phyloP scores from a whole-genome alignment of 2,113 vertebrate genomes.

The Monopterus albus region DNA sequence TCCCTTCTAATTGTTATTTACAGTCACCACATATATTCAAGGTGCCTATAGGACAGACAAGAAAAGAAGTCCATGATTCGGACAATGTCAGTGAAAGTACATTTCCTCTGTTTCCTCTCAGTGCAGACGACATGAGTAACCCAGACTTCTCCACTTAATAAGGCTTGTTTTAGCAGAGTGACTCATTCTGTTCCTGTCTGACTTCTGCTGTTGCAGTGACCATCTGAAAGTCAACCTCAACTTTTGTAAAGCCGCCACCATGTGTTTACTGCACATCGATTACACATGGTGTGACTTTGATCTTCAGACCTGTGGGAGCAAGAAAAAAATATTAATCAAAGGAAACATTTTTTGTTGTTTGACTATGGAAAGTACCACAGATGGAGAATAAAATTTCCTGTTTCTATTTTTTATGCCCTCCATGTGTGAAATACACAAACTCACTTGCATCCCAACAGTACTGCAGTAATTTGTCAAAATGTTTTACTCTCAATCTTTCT shows the following conservation, averaged over 20 bases:
- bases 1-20: constrained; percentile 9
- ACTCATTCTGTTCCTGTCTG: constrained; percentile 67
- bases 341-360: constrained; percentile 46
- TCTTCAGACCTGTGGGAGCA: constrained; percentile 45
- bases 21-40: too few relatives aligned
- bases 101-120: constrained; percentile 43
- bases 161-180: constrained; percentile 48
- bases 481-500: neutral
- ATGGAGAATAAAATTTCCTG: constrained; percentile 6
- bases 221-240: constrained; percentile 54
- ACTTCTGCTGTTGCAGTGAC: constrained; percentile 44
- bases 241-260: constrained; percentile 48
- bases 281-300: constrained; percentile 57
- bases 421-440: constrained; percentile 1
- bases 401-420: neutral
- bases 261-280: constrained; percentile 56
- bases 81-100: constrained; percentile 16
- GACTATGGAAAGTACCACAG: constrained; percentile 29
- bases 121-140: constrained; percentile 8
- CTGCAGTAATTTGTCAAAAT: neutral
- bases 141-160: constrained; percentile 39
- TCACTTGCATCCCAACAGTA: neutral
- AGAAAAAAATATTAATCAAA: constrained; percentile 47
- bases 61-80: constrained; percentile 14
- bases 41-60: constrained; percentile 1